These are phyloP conservation scores for Thyatira batis DNA, from an alignment of 2,888 invertebrate genomes.

Conservation along the genomic window DNA sequence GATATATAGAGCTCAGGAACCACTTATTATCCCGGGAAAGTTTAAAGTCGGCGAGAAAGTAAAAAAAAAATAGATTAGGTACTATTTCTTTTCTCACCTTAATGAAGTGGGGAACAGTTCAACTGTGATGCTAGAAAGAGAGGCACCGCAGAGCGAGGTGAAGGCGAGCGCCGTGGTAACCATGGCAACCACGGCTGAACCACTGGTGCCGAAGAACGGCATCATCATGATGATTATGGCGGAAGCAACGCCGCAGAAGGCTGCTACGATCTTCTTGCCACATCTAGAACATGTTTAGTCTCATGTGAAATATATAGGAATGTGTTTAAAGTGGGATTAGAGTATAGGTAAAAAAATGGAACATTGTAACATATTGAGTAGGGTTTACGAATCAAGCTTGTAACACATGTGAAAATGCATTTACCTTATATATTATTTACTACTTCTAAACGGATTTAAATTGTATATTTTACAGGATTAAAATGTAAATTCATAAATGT, in stretches of 20 bases:
- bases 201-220: slow-evolving; percentile 80
- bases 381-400: no score
- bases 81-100: slow-evolving; percentile 75
- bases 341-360: not conserved
- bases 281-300: no score
- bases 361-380: not conserved
- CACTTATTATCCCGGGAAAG: no score
- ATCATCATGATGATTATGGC: slow-evolving; percentile 76
- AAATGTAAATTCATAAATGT: no score
- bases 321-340: not conserved
- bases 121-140: slow-evolving; percentile 84
- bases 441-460: no score
- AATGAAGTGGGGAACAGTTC: slow-evolving; percentile 85
- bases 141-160: slow-evolving; percentile 80
- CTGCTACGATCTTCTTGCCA: slow-evolving; percentile 64
- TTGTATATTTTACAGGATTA: no score
- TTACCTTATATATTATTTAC: no score
- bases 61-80: no score
- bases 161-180: slow-evolving; percentile 80
- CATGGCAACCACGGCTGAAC: slow-evolving; percentile 76
- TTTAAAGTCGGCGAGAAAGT: no score
- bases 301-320: not conserved
- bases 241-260: slow-evolving; percentile 66
- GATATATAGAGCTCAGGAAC: no score
- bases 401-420: no score